phyloP scores from a whole-genome alignment of 2,797 vertebrate genomes.

The Perdix hodgsoniae region DNA sequence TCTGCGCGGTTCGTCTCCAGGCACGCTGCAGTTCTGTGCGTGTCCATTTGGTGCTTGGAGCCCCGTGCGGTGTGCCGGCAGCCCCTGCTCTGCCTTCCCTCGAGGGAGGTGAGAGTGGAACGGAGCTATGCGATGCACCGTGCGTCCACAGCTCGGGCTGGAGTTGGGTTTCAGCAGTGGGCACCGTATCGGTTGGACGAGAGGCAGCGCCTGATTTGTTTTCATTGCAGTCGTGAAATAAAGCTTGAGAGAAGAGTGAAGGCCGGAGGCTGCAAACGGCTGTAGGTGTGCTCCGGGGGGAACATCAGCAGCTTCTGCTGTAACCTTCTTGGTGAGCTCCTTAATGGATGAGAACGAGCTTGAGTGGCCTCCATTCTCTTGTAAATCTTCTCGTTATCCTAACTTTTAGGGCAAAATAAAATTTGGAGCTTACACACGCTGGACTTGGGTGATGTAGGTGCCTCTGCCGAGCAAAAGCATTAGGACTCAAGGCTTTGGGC shows the following conservation, averaged over 20 bases:
- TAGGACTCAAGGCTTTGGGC: not conserved
- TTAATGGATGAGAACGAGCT: not conserved
- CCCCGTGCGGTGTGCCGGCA: rapidly evolving
- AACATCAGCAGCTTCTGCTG: not conserved
- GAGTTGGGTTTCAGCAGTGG: not conserved
- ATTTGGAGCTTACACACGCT: not conserved
- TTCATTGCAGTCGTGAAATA: not conserved
- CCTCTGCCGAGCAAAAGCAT: not conserved
- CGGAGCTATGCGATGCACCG: no score
- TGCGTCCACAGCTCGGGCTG: no score
- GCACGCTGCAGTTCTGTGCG: rapidly evolving
- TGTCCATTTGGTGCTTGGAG: not conserved
- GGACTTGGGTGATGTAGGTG: not conserved
- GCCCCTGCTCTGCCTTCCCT: not conserved
- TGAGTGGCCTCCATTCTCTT: no score
- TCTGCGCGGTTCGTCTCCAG: not conserved
- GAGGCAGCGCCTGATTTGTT: not conserved
- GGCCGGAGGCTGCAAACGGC: not conserved
- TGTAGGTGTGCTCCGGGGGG: not conserved
- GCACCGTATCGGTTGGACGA: not conserved
- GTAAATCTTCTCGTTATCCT: not conserved
- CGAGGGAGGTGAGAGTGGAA: not conserved
- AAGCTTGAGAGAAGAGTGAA: not conserved
- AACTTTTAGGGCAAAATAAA: not conserved
- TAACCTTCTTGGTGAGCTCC: not conserved